Percentiles rank a stretch among this genome's conserved stretches.
Conservation (phyloP, 1,140 invertebrate genomes). For the Monochamus saltuarius region DNA sequence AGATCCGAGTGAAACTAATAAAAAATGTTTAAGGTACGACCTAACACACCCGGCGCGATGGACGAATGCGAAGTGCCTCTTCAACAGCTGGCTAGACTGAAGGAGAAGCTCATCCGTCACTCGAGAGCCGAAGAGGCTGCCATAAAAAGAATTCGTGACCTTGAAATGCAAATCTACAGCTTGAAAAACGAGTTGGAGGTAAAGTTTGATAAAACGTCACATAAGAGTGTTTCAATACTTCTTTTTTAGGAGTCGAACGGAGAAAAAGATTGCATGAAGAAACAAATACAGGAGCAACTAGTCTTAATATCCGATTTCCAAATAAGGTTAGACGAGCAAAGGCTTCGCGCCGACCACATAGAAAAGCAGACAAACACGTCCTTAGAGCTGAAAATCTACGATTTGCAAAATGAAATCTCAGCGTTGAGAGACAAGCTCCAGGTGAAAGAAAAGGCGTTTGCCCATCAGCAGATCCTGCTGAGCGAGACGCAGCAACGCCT, state of each 20-base stretch:
- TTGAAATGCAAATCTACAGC: constrained; percentile 69
- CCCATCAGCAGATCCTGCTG: constrained; percentile 53
- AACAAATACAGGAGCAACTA: constrained; percentile 76
- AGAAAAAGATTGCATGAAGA: constrained; percentile 77
- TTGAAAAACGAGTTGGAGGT: constrained; percentile 67
- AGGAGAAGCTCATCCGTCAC: constrained; percentile 67
- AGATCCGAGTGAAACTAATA: neutral
- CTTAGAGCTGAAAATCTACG: constrained; percentile 67
- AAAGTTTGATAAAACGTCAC: constrained; percentile 36
- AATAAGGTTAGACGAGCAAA: constrained; percentile 74
- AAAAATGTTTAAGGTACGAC: constrained; percentile 36
- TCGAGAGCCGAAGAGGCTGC: constrained; percentile 71
- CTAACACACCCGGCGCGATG: constrained; percentile 35
- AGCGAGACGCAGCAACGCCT: constrained; percentile 53
- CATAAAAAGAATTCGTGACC: constrained; percentile 70
- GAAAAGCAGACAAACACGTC: constrained; percentile 67
- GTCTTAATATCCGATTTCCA: constrained; percentile 76
- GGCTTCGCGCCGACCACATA: constrained; percentile 69
- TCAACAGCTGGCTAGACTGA: constrained; percentile 56
- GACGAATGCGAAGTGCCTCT: constrained; percentile 50
- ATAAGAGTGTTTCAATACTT: constrained; percentile 51
- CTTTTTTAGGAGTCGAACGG: constrained; percentile 69
- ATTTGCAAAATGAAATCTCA: constrained; percentile 60
- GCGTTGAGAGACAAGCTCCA: constrained; percentile 59
- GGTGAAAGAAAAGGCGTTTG: constrained; percentile 61